Evolutionary conservation across 1,140 invertebrate species (phyloP).

Genomic region (Neodiprion pinetum): DNA sequence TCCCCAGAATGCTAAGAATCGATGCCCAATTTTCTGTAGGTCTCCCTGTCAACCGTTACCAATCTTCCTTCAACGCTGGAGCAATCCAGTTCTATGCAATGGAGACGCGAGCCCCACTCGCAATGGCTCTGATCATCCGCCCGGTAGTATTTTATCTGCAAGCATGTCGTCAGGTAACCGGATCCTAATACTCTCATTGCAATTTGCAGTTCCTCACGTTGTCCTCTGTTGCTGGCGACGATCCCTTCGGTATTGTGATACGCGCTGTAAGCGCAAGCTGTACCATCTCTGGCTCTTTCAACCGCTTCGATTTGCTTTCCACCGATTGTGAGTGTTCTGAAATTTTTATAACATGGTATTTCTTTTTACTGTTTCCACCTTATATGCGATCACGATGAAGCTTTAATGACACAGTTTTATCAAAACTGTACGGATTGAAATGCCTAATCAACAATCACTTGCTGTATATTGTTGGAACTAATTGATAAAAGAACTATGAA

Average conservation of each 20-base stretch:
- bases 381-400: no score
- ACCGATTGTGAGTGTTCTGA: slow-evolving; percentile 55
- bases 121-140: slow-evolving; percentile 62
- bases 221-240: slow-evolving; percentile 50
- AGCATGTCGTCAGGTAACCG: slow-evolving; percentile 59
- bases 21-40: slow-evolving; percentile 57
- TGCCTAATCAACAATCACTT: no score
- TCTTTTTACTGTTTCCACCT: not conserved
- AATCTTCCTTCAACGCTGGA: slow-evolving; percentile 58
- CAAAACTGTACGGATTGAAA: no score
- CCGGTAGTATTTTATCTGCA: slow-evolving; percentile 67
- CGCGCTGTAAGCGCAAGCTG: slow-evolving; percentile 61
- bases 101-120: slow-evolving; percentile 64
- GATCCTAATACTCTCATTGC: slow-evolving; percentile 58
- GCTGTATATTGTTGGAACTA: no score
- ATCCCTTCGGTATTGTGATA: slow-evolving; percentile 58
- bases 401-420: no score
- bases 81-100: slow-evolving; percentile 67
- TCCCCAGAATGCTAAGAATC: slow-evolving; percentile 42
- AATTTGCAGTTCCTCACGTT: slow-evolving; percentile 58
- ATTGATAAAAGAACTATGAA: no score
- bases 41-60: slow-evolving; percentile 60
- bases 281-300: slow-evolving; percentile 57
- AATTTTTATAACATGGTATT: slow-evolving; percentile 25
- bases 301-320: slow-evolving; percentile 54